Evolutionary conservation across 2,113 vertebrate species (phyloP).

Genomic region (Lipophrys pholis): DNA sequence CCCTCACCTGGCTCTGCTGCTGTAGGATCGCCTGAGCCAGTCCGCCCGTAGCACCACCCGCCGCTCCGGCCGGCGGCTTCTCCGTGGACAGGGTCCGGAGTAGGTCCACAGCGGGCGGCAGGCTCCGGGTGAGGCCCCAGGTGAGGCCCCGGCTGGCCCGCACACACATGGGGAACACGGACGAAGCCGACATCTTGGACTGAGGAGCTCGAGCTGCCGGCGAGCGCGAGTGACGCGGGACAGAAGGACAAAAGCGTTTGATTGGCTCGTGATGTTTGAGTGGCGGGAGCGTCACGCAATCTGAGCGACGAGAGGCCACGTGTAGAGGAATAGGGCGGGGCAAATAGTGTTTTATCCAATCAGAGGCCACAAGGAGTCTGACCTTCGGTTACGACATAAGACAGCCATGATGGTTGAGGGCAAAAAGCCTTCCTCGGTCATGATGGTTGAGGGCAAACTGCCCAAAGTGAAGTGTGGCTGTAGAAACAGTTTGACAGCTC

Average conservation of each 20-base stretch:
- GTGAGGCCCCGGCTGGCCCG: constrained; percentile 76
- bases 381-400: constrained; percentile 63
- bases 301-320: background rate
- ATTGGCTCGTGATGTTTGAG: constrained; percentile 70
- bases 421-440: constrained; percentile 10
- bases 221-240: constrained; percentile 30
- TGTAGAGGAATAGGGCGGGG: background rate
- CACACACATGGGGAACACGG: constrained; percentile 83
- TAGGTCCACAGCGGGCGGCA: constrained; percentile 1
- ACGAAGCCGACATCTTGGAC: constrained; percentile 84
- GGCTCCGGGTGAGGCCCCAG: constrained; percentile 57
- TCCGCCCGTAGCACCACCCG: constrained; percentile 62
- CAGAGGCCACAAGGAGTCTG: constrained; percentile 41
- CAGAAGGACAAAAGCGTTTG: constrained; percentile 74
- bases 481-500: no score
- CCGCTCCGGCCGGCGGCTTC: constrained; percentile 9
- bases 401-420: constrained; percentile 48
- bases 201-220: constrained; percentile 49
- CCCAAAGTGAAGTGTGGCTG: background rate
- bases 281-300: constrained; percentile 8
- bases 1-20: constrained; percentile 77
- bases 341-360: constrained; percentile 5
- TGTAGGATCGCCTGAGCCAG: constrained; percentile 84
- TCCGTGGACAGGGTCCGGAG: constrained; percentile 69
- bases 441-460: constrained; percentile 46